These are phyloP conservation scores for Siphlonurus alternatus DNA, from an alignment of 2,888 invertebrate species.

Conservation along the genomic window DNA sequence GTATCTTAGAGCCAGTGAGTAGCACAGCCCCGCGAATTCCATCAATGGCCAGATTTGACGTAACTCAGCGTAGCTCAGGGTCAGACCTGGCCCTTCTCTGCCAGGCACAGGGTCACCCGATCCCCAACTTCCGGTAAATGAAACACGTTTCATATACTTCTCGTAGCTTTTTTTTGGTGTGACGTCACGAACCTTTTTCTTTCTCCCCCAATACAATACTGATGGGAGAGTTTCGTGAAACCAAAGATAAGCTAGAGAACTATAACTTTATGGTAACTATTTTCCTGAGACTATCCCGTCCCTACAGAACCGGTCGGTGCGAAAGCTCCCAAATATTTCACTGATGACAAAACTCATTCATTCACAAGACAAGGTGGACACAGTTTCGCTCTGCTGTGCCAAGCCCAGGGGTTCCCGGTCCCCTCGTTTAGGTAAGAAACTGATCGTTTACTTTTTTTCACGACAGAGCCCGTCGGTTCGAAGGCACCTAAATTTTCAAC, in stretches of 20 bases:
- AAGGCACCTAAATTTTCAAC: conserved; percentile 44
- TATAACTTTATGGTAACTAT: too few species aligned
- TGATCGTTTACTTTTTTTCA: conserved; percentile 9
- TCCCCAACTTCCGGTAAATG: conserved; percentile 58
- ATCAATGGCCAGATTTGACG: conserved; percentile 20
- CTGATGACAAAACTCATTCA: conserved; percentile 27
- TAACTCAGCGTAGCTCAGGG: conserved; percentile 5
- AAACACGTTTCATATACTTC: conserved; percentile 11
- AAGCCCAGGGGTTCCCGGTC: conserved; percentile 17
- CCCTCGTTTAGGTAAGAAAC: conserved; percentile 37
- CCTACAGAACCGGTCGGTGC: conserved; percentile 53
- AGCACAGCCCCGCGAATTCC: conserved; percentile 23
- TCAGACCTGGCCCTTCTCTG: conserved; percentile 42
- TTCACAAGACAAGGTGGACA: background rate
- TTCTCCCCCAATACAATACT: too few species aligned
- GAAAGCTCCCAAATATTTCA: conserved; percentile 46
- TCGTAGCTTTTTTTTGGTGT: too few species aligned
- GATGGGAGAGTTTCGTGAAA: too few species aligned
- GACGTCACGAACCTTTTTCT: too few species aligned
- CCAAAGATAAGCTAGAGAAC: too few species aligned
- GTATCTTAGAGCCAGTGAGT: conserved; percentile 20
- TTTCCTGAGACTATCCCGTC: too few species aligned
- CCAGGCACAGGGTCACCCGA: conserved; percentile 59
- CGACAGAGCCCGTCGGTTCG: conserved; percentile 37
- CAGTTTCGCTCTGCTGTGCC: conserved; percentile 14